Percentiles rank a stretch among this genome's conserved stretches.
Evolutionary conservation across 2,113 vertebrate species (phyloP).

Genomic region (Chaetodon auriga): DNA sequence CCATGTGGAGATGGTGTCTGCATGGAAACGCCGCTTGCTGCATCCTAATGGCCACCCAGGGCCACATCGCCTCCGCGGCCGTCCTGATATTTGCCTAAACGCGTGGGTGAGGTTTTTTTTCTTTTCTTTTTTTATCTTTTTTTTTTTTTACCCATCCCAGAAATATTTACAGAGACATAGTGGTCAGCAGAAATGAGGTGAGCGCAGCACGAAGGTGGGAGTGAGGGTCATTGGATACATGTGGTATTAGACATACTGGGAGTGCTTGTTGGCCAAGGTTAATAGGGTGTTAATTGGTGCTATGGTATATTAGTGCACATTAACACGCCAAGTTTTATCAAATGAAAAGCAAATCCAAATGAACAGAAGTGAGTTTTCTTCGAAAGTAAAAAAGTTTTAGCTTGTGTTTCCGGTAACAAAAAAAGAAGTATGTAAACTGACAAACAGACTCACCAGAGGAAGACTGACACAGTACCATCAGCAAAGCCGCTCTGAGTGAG

Average conservation of each 20-base stretch:
- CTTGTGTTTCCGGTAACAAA: slow-evolving; percentile 23
- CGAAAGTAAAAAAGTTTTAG: slow-evolving; percentile 5
- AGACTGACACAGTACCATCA: slow-evolving; percentile 70
- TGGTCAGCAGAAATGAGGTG: slow-evolving; percentile 64
- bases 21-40: slow-evolving; percentile 78
- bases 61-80: slow-evolving; percentile 79
- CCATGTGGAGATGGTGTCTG: slow-evolving; percentile 84
- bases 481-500: slow-evolving; percentile 64
- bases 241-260: neutral
- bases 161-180: slow-evolving; percentile 79
- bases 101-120: slow-evolving; percentile 70
- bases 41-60: slow-evolving; percentile 87
- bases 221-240: neutral
- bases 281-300: slow-evolving; percentile 1
- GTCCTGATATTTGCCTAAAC: slow-evolving; percentile 88
- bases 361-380: neutral
- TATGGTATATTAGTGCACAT: neutral
- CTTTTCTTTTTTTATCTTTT: slow-evolving; percentile 3
- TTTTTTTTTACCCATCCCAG: slow-evolving; percentile 58
- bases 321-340: neutral
- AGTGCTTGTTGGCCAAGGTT: slow-evolving; percentile 16
- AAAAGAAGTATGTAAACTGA: slow-evolving; percentile 42
- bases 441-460: slow-evolving; percentile 30
- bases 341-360: neutral
- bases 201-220: neutral